Evolutionary conservation across 2,113 vertebrate genomes (phyloP), one percentile per base, ranked within the genome.

Genomic region (Podarcis muralis): DNA sequence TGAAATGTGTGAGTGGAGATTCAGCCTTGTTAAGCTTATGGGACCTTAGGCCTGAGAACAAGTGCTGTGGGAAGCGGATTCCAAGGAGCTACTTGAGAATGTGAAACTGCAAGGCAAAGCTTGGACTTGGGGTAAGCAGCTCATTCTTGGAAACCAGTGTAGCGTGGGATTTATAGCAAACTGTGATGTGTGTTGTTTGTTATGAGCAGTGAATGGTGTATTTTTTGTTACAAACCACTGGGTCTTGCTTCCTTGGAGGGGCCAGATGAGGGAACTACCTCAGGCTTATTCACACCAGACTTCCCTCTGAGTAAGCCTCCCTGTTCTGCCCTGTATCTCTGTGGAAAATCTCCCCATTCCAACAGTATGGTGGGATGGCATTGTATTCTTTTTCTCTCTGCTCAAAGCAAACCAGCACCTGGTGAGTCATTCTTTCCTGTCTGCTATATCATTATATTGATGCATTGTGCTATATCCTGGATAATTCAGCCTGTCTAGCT

Each of bases 11-110:
- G 95, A 94, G 94, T 92, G 85, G 94, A 93, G 95, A 96, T 96
- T 91, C 93, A 96, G 96, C 95, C 95, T 97, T 85, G 96, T 97
- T 97, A 97, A 95, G 93, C 95, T 92, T 88, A 93, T 83, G 93
- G 94, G 92, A 96, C 93, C 94, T 96, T 85, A 23, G 95, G 93
- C 92, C 89, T 91, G 69, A 0, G 59, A 89, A 83, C 62, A 78
- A 37, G 75, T 90, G 92, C 95, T 96, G 20, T 94, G 83, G 92
- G 2, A 0, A 87, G 89, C 91, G 77, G 76, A 94, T 94, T 95
- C 76, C 90, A 91, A 94, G 93, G 92, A 93, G 87, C 87, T 93
- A 15, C 90, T 91, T 85, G 93, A 82, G 65, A 91, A 91, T 94
- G 88, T 30, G 13, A 94, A 92, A 76, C 87, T 92, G 75, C 32